Evolutionary conservation across 2,113 vertebrate species (phyloP), one percentile per base, ranked within the genome.

Genomic region (Bostrychus sinensis): DNA sequence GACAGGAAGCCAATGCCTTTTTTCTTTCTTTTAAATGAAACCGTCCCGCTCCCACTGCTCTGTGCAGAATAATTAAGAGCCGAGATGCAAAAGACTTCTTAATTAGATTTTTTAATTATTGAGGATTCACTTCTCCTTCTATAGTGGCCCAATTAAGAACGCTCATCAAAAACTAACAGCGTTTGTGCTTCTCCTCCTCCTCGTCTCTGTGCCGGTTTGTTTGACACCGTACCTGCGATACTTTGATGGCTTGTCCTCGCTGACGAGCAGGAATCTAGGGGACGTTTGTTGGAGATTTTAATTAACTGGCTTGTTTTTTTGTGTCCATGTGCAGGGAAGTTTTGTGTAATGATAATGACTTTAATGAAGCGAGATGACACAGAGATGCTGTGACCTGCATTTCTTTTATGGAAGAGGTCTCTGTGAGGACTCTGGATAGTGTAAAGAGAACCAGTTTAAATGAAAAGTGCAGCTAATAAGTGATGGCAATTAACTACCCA

Each of bases 41-140:
- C 81, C 75, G 78, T 84, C 75, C 74, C 74, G 48, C 74, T 89
- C 77, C 85, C 84, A 63, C 86, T 73, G 84, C 84, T 90, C 81
- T 71, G 50, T 17, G 2, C 63, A 83, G 88, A 90, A 90, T 92
- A 91, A 91, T 92, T 92, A 92, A 90, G 80, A 66, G 79, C 76
- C 43, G 77, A 89, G 88, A 91, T 91, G 90, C 85, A 90, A 92
- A 91, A 89, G 88, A 91, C 86, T 91, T 86, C 72, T 84, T 92
- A 90, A 91, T 92, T 92, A 92, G 90, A 90, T 92, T 91, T 91
- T 92, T 92, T 92, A 92, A 91, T 92, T 92, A 91, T 91, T 92
- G 88, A 92, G 87, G 89, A 90, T 92, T 92, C 87, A 82, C 81
- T 87, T 86, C 84, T 88, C 77, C 80, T 83, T 89, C 80, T 91